phyloP scores from a whole-genome alignment of 2,113 vertebrate species.

The Pitta sordida region DNA sequence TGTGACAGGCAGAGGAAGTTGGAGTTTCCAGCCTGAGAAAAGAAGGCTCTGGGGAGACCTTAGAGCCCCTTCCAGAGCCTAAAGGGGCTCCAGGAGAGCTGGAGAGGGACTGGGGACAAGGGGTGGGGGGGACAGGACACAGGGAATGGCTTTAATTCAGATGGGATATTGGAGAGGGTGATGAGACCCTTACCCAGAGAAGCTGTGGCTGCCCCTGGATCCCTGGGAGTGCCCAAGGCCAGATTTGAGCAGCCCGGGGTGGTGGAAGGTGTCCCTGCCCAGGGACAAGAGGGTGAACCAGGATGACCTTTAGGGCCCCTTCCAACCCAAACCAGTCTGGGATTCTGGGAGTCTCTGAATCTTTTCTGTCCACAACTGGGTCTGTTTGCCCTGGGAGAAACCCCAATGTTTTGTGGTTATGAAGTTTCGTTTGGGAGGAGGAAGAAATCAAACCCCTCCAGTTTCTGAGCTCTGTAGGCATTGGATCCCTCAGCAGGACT shows the following conservation, averaged over 20 bases:
- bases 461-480: neutral
- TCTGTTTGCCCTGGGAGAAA: neutral
- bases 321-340: neutral
- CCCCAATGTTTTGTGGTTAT: accelerated
- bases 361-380: accelerated
- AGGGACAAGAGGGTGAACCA: accelerated
- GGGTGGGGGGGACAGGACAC: neutral
- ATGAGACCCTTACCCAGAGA: neutral
- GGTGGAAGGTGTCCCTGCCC: neutral
- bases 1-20: neutral
- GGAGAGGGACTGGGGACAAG: neutral
- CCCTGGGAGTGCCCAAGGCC: neutral
- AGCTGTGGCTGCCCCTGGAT: neutral
- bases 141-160: neutral
- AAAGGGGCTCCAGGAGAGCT: neutral
- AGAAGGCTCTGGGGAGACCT: neutral
- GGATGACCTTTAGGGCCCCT: accelerated
- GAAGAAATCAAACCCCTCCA: neutral
- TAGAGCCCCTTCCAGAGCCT: accelerated
- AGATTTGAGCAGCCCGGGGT: neutral
- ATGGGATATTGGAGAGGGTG: accelerated
- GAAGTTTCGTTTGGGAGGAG: neutral
- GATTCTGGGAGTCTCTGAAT: neutral
- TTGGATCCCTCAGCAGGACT: neutral
- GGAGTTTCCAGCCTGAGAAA: neutral